These are phyloP conservation scores for Dallia pectoralis DNA, from an alignment of 2,797 vertebrate species.

Conservation along the genomic window DNA sequence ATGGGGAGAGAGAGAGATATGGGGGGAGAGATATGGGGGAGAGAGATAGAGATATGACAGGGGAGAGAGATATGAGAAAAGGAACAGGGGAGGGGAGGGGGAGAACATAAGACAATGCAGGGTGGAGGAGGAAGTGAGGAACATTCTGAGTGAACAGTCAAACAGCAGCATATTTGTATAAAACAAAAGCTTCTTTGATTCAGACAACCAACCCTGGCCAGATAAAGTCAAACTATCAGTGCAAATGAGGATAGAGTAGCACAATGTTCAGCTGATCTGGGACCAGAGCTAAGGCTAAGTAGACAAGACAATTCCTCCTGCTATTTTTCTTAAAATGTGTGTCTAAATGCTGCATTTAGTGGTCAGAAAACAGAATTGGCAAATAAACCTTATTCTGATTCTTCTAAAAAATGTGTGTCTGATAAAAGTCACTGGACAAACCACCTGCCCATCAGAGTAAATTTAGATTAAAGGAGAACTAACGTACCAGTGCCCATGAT, in stretches of 20 bases:
- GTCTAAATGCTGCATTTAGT: too few relatives aligned
- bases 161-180: conserved; percentile 60
- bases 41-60: too few relatives aligned
- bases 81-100: not conserved
- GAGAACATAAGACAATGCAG: not conserved
- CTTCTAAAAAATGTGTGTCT: conserved; percentile 27
- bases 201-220: not conserved
- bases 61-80: not conserved
- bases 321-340: too few relatives aligned
- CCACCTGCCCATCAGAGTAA: not conserved
- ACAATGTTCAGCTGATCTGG: conserved; percentile 31
- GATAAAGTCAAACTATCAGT: conserved; percentile 13
- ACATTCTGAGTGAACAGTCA: conserved; percentile 42
- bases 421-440: conserved; percentile 23
- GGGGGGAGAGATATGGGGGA: not conserved
- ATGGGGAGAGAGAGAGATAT: conserved; percentile 1
- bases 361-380: too few relatives aligned
- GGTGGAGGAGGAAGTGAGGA: not conserved
- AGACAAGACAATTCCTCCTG: conserved; percentile 29
- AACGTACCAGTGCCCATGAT: conserved; percentile 50
- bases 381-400: too few relatives aligned
- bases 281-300: conserved; percentile 11
- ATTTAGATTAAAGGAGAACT: not conserved
- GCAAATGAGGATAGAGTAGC: conserved; percentile 20
- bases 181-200: conserved; percentile 71